Percentiles rank a stretch among this genome's conserved stretches.
Conservation (phyloP, 2,113 vertebrate species). For the Ageneiosus marmoratus region DNA sequence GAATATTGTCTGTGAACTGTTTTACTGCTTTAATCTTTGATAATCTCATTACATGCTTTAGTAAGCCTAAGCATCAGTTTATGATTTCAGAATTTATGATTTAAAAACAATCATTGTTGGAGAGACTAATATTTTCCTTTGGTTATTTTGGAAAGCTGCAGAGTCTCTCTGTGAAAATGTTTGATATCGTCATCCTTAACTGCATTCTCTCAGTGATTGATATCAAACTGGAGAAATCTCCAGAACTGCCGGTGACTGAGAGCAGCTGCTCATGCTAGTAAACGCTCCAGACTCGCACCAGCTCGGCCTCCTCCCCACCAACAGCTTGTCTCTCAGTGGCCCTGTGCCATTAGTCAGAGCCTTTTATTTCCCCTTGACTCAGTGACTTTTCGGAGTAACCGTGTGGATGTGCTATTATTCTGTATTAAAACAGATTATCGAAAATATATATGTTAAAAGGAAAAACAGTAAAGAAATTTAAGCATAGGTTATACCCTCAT, state of each 20-base stretch:
- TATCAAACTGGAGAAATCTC: conserved; percentile 88
- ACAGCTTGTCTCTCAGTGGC: conserved; percentile 76
- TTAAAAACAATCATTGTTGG: neutral
- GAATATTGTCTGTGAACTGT: neutral
- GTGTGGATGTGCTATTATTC: conserved; percentile 80
- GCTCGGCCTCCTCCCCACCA: conserved; percentile 60
- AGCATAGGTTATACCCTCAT: conserved; percentile 66
- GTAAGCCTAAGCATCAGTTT: neutral
- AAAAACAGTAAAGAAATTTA: conserved; percentile 62
- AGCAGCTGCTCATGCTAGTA: conserved; percentile 87
- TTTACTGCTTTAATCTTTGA: neutral
- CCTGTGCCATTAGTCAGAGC: conserved; percentile 67
- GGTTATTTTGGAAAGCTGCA: too few species aligned
- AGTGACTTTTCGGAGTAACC: conserved; percentile 79
- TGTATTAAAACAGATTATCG: conserved; percentile 70
- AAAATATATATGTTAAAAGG: conserved; percentile 49
- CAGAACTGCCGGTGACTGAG: conserved; percentile 86
- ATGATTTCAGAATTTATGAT: neutral
- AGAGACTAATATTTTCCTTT: too few species aligned
- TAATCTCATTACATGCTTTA: neutral
- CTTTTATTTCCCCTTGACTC: conserved; percentile 71
- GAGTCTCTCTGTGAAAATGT: neutral
- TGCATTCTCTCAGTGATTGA: conserved; percentile 78
- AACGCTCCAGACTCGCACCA: conserved; percentile 56
- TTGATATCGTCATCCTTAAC: conserved; percentile 71